Evolutionary conservation across 1,140 invertebrate genomes (phyloP), one percentile per base, ranked within the genome.

Genomic region (Monochamus saltuarius): DNA sequence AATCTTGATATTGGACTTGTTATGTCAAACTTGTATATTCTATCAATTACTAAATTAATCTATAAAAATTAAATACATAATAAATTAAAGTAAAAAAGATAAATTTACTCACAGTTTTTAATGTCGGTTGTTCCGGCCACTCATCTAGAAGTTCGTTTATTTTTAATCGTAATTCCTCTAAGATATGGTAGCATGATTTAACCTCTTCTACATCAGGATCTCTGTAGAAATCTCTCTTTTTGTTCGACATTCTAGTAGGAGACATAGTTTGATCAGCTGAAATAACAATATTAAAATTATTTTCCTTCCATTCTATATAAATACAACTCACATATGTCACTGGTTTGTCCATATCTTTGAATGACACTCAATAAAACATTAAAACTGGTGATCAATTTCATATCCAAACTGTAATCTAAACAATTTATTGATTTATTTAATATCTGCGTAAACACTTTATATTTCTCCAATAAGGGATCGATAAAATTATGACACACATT

Each of bases 111-210:
- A 92, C 87, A 75, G 91, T 87, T 68, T 84, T 83, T 1, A 98
- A 74, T 0, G 88, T 88, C 0, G 94, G 93, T 81, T 98, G 91
- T 59, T 95, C 92, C 0, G 94, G 91, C 91, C 93, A 98, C 67
- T 93, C 85, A 1, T 81, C 71, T 13, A 94, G 75, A n/a, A 97
- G 75, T 38, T 86, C 78, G n/a, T 81, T 73, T 1, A 93, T 84
- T 47, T 82, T 80, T 1, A 77, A 73, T 53, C 82, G 80, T 13
- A 96, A 81, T 45, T 74, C 76, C 10, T 85, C 76, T 36, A 97
- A 73, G 1, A 94, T 75, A 4, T 85, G 82, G 6, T 85, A 74
- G 71, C 92, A 92, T 36, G 85, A 80, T 39, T 87, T 81, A 0
- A 89, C 86, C 79, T 97, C 90, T 0, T 83, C 75, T 0, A 94